These are phyloP conservation scores for Phrynocephalus versicolor DNA, from an alignment of 2,113 vertebrate genomes.

Conservation along the genomic window DNA sequence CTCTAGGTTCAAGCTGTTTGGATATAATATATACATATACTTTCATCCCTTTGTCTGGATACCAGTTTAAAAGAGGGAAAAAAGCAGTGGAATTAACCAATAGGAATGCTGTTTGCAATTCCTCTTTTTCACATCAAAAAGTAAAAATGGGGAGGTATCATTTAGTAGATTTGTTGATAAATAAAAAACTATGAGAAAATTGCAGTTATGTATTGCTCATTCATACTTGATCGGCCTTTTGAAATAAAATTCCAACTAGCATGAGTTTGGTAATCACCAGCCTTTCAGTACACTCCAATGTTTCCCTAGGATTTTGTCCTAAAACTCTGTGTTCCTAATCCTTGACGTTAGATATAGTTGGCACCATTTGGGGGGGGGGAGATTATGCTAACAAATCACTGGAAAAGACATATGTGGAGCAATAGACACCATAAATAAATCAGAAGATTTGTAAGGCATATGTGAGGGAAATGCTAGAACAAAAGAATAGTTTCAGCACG, in stretches of 20 bases:
- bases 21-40: no score
- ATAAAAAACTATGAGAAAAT: neutral
- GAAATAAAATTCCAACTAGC: neutral
- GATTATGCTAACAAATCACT: neutral
- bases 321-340: neutral
- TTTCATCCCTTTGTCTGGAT: no score
- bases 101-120: no score
- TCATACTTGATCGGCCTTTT: neutral
- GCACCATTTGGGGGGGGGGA: constrained; percentile 12
- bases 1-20: no score
- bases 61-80: no score
- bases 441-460: neutral
- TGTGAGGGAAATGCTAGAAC: neutral
- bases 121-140: no score
- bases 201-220: neutral
- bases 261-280: neutral
- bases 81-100: no score
- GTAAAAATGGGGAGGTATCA: no score
- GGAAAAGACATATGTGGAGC: neutral
- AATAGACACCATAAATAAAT: neutral
- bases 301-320: neutral
- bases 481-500: neutral
- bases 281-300: neutral
- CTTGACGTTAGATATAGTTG: neutral
- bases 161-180: neutral